Evolutionary conservation across 2,797 vertebrate genomes (phyloP).

Genomic region (Limosa lapponica): DNA sequence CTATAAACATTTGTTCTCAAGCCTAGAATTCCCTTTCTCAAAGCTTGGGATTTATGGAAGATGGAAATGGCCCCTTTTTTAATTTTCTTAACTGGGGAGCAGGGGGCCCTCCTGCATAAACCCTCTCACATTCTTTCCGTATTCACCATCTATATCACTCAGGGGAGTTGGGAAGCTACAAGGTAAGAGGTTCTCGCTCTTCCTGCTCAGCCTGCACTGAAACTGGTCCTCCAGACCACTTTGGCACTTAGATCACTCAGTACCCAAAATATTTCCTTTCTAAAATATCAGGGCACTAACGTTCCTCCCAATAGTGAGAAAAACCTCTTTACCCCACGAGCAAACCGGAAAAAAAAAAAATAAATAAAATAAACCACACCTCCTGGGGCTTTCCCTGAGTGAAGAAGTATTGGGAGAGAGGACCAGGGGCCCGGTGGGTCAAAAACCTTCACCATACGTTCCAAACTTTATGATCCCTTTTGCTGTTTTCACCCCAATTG

Average conservation of each 20-base stretch:
- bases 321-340: not conserved
- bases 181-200: not conserved
- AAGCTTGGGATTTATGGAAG: not conserved
- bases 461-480: not conserved
- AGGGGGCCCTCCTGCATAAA: not conserved
- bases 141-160: not conserved
- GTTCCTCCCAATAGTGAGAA: not conserved
- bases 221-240: not conserved
- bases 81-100: not conserved
- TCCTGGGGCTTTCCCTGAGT: not conserved
- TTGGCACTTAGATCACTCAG: not conserved
- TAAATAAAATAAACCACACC: too few relatives aligned
- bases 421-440: not conserved
- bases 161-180: not conserved
- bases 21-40: not conserved
- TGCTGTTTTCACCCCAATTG: not conserved
- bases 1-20: not conserved
- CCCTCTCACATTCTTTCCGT: not conserved
- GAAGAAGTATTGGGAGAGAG: not conserved
- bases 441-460: not conserved
- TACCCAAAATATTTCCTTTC: not conserved
- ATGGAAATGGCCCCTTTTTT: not conserved
- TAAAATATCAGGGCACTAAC: not conserved
- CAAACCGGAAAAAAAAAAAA: not conserved
- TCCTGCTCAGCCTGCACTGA: not conserved